Evolutionary conservation across 2,888 invertebrate species (phyloP).

Genomic region (Nephrotoma flavescens): DNA sequence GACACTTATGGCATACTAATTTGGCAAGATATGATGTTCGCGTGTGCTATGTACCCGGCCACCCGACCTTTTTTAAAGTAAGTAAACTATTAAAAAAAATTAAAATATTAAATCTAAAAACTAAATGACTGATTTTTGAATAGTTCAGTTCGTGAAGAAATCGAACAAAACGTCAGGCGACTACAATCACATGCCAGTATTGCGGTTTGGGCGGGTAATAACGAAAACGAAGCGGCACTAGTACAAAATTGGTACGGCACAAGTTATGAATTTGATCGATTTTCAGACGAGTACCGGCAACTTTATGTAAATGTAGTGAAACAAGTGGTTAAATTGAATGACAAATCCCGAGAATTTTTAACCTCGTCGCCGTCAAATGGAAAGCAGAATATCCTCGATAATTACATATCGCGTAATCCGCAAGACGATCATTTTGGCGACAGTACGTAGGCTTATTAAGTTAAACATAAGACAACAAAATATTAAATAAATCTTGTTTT

Average conservation of each 20-base stretch:
- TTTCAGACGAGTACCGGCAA: conserved; percentile 61
- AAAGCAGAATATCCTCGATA: conserved; percentile 52
- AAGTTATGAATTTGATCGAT: conserved; percentile 34
- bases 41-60: conserved; percentile 86
- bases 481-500: conserved; percentile 4
- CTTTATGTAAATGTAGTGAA: conserved; percentile 69
- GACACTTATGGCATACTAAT: conserved; percentile 83
- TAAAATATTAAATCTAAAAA: not conserved
- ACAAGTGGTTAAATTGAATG: conserved; percentile 43
- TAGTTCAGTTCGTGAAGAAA: conserved; percentile 57
- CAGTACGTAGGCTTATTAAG: conserved; percentile 34
- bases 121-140: not conserved
- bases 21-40: conserved; percentile 98
- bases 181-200: conserved; percentile 78
- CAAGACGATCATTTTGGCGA: conserved; percentile 72
- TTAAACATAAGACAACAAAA: not conserved
- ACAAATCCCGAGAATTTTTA: conserved; percentile 51
- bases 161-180: conserved; percentile 64
- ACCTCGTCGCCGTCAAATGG: conserved; percentile 91
- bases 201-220: conserved; percentile 87
- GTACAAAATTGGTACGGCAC: conserved; percentile 68
- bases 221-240: conserved; percentile 89
- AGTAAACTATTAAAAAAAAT: conserved; percentile 8
- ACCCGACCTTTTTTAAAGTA: conserved; percentile 51
- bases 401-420: conserved; percentile 65